phyloP scores from a whole-genome alignment of 2,113 vertebrate genomes.

The Antigone vipio region DNA sequence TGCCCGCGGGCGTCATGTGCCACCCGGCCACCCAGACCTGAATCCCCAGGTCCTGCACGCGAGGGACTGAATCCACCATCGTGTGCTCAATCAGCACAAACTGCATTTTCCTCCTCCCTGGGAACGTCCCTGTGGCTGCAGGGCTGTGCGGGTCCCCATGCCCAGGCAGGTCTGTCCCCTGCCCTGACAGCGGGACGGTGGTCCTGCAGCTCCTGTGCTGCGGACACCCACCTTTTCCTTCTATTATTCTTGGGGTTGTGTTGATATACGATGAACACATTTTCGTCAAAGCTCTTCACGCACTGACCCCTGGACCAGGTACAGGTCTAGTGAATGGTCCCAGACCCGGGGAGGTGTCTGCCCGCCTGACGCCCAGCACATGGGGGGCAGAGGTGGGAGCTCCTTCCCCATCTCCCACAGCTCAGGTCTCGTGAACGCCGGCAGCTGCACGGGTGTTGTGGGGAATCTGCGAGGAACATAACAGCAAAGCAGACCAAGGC shows the following conservation, averaged over 20 bases:
- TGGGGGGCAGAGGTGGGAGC: neutral
- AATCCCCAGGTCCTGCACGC: neutral
- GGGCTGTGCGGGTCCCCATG: fast-evolving
- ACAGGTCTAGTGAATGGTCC: too few relatives aligned
- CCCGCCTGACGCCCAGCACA: fast-evolving
- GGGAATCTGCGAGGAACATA: neutral
- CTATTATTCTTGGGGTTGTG: fast-evolving
- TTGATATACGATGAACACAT: neutral
- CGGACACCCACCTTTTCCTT: neutral
- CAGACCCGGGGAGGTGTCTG: neutral
- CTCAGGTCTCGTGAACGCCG: fast-evolving
- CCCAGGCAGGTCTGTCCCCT: neutral
- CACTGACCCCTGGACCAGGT: too few relatives aligned
- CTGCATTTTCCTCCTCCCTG: neutral
- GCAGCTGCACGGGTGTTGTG: fast-evolving
- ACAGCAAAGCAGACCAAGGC: neutral
- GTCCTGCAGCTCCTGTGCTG: neutral
- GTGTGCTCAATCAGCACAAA: neutral
- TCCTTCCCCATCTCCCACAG: fast-evolving
- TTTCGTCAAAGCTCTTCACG: neutral
- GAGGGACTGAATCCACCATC: too few relatives aligned
- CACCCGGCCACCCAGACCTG: neutral
- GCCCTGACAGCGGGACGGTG: too few relatives aligned
- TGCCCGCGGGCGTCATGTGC: fast-evolving
- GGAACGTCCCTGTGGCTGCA: fast-evolving